Base-by-base conservation (phyloP, 2,888 invertebrate genomes). In the Cephus rjabovi region DNA sequence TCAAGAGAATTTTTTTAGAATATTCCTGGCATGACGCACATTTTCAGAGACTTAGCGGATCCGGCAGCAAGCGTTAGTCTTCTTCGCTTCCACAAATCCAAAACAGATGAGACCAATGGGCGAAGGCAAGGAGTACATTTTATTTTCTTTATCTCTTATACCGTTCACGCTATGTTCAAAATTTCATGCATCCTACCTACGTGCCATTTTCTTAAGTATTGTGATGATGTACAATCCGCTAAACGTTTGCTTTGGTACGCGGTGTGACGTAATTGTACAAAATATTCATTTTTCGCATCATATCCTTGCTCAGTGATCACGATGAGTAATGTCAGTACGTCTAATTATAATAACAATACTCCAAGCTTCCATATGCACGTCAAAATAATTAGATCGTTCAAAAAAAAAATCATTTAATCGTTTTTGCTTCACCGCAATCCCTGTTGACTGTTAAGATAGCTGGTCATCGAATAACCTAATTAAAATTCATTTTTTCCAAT, bases 31-130 rank as follows among this genome's bases (percentile, higher is more conserved):
- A 76, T 77, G 74, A 70, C 56, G 79, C 81, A 81, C 82, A 86
- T 88, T 90, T 90, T 89, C 91, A 91, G 90, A 90, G 88, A 90
- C 87, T 83, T 89, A 86, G 89, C 88, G 85, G 91, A 91, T 84
- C 89, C 90, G 80, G 89, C 90, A 81, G 90, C 89, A 86, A 88
- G 87, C 84, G 86, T 90, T 89, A 91, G 85, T 85, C 91, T 91
- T 86, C 91, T 91, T 85, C 91, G 87, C 83, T 88, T 89, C 89
- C 82, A 87, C 86, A 90, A 90, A 89, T 84, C 87, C 84, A 89
- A 90, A 89, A 87, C 85, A 84, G 88, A 87, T 82, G 87, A 87
- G 85, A 83, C 85, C 86, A 86, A 83, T 86, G 86, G 84, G 88
- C 90, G 86, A 90, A 91, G 91, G 91, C 91, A 91, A 91, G 90